Evolutionary conservation across 2,113 vertebrate genomes (phyloP), one percentile per base, ranked within the genome.

Genomic region (Varanus salvator): DNA sequence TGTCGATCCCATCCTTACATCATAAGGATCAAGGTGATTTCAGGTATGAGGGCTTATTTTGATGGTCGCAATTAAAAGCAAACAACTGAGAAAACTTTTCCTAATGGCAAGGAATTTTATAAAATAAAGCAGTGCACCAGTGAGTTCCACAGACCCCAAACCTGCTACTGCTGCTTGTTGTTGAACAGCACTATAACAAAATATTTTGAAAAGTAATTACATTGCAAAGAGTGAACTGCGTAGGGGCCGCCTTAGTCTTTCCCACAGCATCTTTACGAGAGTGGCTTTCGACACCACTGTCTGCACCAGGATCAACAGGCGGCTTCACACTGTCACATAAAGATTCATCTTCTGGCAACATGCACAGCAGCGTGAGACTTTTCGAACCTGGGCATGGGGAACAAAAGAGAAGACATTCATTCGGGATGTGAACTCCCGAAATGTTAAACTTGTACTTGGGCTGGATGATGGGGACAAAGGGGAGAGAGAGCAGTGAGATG

Each of bases 291-390:
- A 31, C 48, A 54, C 85, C 66, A 82, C 69, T 85, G 23, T 91
- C 92, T 66, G 74, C 66, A 86, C 93, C 31, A 88, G 95, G 83
- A 85, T 95, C 96, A 75, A 57, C 93, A 38, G 97, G 89, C 80
- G 94, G 91, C 72, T 91, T 75, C 86, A 96, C 97, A 0, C 96
- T 97, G 90, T 98, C 97, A 0, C 97, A 95, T 31, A 95, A 88
- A 0, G 98, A 97, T 66, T 98, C 98, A 34, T 96, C 97, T 92
- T 98, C 97, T 52, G 98, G 98, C 91, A 99, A 96, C 94, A 99
- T 93, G 82, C 97, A 97, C 31, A 99, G 97, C 92, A 99, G 96
- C 83, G 98, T 97, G n/a, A 97, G 97, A 17, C 98, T 97, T 89
- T 98, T 98, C n/a, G 99, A 97, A 94, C 98, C 99, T 99, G 87